These are phyloP conservation scores for Sternotherus odoratus DNA, from an alignment of 2,797 vertebrate species.

Conservation along the genomic window DNA sequence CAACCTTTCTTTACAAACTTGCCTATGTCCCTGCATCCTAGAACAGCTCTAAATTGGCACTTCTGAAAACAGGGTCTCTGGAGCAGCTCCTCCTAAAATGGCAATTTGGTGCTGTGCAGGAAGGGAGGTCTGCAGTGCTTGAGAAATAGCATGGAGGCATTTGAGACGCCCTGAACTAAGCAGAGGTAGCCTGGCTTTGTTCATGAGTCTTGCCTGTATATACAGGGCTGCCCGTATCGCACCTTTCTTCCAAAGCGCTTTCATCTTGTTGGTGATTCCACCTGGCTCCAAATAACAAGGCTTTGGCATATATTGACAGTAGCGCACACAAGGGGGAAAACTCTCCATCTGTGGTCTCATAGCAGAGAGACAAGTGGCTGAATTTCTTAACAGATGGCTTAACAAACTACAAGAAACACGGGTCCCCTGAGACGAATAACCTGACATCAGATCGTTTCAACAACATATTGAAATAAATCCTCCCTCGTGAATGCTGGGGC, in stretches of 20 bases:
- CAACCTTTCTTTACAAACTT: not conserved
- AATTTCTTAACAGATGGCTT: slow-evolving; percentile 79
- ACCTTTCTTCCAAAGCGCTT: slow-evolving; percentile 42
- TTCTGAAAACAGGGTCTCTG: not conserved
- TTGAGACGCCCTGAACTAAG: accelerated
- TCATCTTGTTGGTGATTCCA: slow-evolving; percentile 64
- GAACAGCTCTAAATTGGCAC: not conserved
- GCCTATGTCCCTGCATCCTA: accelerated
- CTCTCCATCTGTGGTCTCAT: slow-evolving; percentile 79
- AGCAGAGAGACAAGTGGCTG: slow-evolving; percentile 76
- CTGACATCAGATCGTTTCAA: slow-evolving; percentile 79
- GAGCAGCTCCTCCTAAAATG: not conserved
- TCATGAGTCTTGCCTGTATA: accelerated
- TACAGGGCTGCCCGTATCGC: accelerated
- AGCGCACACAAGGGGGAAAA: slow-evolving; percentile 65
- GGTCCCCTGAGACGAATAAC: slow-evolving; percentile 71
- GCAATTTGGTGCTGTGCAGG: accelerated
- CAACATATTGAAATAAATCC: slow-evolving; percentile 81
- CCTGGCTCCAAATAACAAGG: slow-evolving; percentile 73
- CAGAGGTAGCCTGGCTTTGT: not conserved
- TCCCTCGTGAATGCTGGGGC: slow-evolving; percentile 71
- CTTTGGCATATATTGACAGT: slow-evolving; percentile 82
- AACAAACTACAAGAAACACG: slow-evolving; percentile 68
- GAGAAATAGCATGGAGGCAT: not conserved
- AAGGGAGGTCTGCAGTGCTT: not conserved